These are phyloP conservation scores for Calliopsis andreniformis DNA, from an alignment of 1,140 invertebrate genomes.

Conservation along the genomic window DNA sequence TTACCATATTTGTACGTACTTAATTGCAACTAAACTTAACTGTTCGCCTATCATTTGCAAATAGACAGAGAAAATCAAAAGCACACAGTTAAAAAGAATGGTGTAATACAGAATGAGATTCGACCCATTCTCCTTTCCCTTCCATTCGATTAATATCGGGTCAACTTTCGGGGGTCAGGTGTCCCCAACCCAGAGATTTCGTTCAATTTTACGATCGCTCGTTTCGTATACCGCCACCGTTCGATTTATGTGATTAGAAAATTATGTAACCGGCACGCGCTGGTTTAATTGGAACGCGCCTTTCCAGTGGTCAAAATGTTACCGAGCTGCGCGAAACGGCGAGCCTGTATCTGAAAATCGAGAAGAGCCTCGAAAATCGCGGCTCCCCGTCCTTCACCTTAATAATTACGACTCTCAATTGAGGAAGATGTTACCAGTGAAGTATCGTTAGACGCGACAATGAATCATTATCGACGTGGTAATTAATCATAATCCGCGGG, in stretches of 20 bases:
- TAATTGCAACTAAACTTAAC: too few species aligned
- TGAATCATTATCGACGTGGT: constrained; percentile 60
- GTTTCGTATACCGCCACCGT: not conserved
- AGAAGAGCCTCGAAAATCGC: constrained; percentile 38
- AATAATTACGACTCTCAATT: constrained; percentile 33
- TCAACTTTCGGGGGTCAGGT: not conserved
- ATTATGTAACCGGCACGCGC: constrained; percentile 25
- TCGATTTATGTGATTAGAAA: constrained; percentile 20
- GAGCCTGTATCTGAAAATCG: constrained; percentile 37
- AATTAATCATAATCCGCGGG: constrained; percentile 57
- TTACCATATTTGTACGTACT: too few species aligned
- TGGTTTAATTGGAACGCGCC: constrained; percentile 28
- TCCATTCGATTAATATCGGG: not conserved
- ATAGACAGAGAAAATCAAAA: too few species aligned
- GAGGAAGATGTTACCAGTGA: constrained; percentile 58
- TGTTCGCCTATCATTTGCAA: too few species aligned
- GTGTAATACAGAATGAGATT: not conserved
- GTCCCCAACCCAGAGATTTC: not conserved
- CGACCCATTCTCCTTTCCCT: not conserved
- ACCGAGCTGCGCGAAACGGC: not conserved
- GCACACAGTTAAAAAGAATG: too few species aligned
- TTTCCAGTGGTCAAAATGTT: not conserved
- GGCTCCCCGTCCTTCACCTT: constrained; percentile 29
- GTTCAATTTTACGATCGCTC: constrained; percentile 8
- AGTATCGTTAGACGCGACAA: constrained; percentile 52